A percentile compares a stretch with the other conserved stretches of the same genome.
Evolutionary conservation across 2,113 vertebrate genomes (phyloP).

Genomic region (Corvus moneduloides): DNA sequence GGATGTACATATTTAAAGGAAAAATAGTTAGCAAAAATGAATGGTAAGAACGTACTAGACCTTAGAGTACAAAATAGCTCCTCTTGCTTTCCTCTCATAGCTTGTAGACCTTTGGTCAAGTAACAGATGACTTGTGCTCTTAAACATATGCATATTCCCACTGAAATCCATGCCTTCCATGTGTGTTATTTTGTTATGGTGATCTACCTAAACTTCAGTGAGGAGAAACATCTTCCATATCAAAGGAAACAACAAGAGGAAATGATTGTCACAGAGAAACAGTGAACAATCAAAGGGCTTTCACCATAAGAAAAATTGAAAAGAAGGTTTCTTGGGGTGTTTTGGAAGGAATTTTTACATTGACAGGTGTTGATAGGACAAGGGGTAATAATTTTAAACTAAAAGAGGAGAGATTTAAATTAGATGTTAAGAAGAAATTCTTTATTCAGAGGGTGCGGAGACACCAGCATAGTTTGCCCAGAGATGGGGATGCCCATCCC

Average conservation of each 20-base stretch:
- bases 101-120: not conserved
- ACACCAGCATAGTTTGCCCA: not conserved
- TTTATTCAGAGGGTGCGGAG: not conserved
- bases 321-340: not conserved
- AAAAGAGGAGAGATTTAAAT: not conserved
- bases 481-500: not conserved
- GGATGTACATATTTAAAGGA: not conserved
- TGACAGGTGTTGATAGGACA: not conserved
- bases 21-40: not conserved
- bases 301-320: not conserved
- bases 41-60: not conserved
- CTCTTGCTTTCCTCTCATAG: not conserved
- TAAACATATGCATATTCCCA: not conserved
- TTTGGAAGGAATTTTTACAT: not conserved
- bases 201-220: not conserved
- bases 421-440: not conserved
- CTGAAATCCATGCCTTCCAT: not conserved
- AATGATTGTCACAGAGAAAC: not conserved
- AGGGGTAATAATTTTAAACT: not conserved
- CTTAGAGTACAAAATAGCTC: accelerated
- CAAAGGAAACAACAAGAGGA: not conserved
- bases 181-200: not conserved
- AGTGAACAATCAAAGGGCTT: not conserved
- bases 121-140: not conserved
- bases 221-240: not conserved